These are phyloP conservation scores for Phrynocephalus guinanensis DNA, from an alignment of 2,797 vertebrate genomes.

Conservation along the genomic window DNA sequence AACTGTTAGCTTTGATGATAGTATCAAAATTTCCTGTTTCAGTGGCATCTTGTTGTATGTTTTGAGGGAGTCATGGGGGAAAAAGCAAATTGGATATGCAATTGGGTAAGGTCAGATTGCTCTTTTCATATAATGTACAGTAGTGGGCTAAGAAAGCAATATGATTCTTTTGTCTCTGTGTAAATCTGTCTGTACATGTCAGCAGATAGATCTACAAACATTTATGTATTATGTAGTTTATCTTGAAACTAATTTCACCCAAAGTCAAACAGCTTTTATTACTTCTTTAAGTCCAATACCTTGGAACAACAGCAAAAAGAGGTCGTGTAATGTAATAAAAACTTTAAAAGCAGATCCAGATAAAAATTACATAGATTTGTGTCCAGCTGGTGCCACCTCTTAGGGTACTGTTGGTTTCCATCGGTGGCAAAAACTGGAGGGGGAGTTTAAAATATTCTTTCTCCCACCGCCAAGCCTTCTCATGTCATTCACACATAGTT, in stretches of 20 bases:
- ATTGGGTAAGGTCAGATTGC: constrained; percentile 34
- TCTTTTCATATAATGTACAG: constrained; percentile 34
- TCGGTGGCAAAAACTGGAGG: too few species aligned
- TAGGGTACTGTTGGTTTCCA: not conserved
- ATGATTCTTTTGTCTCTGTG: not conserved
- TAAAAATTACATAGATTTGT: constrained; percentile 29
- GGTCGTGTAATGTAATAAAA: constrained; percentile 52
- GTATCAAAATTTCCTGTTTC: constrained; percentile 68
- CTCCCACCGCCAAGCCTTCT: too few species aligned
- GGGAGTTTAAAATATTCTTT: not conserved
- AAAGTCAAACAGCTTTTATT: constrained; percentile 5
- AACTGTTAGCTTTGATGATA: constrained; percentile 66
- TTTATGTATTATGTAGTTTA: constrained; percentile 44
- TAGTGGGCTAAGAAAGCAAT: constrained; percentile 2
- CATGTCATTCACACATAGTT: not conserved
- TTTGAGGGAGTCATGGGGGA: not conserved
- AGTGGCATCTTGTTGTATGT: constrained; percentile 50
- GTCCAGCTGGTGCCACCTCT: not conserved
- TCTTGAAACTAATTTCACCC: constrained; percentile 38
- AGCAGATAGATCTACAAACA: constrained; percentile 41
- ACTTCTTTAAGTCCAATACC: constrained; percentile 47
- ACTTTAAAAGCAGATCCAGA: constrained; percentile 55
- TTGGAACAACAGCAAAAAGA: not conserved
- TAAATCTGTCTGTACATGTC: constrained; percentile 4
- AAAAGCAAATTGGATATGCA: constrained; percentile 23